These are phyloP conservation scores for Malthinus seriepunctatus DNA, from an alignment of 2,888 invertebrate genomes.

Conservation along the genomic window DNA sequence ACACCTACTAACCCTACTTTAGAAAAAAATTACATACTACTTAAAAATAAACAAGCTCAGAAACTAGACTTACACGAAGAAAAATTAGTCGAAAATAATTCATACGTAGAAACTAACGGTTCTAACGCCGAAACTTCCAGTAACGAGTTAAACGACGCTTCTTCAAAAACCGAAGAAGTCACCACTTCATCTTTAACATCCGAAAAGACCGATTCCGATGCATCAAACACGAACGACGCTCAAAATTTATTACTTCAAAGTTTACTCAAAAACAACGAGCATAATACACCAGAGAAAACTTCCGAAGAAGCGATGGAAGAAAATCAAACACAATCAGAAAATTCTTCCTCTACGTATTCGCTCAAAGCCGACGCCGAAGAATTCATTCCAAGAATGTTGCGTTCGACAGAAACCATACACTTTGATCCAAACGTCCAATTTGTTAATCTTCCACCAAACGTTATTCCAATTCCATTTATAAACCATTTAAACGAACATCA, in stretches of 20 bases:
- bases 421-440: constrained; percentile 40
- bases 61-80: background rate
- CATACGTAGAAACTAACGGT: background rate
- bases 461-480: constrained; percentile 46
- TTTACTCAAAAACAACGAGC: background rate
- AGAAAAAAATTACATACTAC: background rate
- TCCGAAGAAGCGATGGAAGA: background rate
- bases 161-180: constrained; percentile 2
- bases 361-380: constrained; percentile 54
- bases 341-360: background rate
- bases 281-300: background rate
- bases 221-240: constrained; percentile 9
- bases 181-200: background rate
- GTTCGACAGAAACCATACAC: constrained; percentile 35
- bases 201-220: background rate
- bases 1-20: background rate
- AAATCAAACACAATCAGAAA: background rate
- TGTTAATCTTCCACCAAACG: constrained; percentile 46
- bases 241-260: constrained; percentile 13
- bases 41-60: background rate
- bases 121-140: background rate
- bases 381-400: constrained; percentile 51
- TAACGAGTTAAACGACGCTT: constrained; percentile 1
- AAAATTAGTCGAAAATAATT: background rate
- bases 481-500: constrained; percentile 41